Conservation (phyloP, 1,140 invertebrate species). For the Cylas formicarius region DNA sequence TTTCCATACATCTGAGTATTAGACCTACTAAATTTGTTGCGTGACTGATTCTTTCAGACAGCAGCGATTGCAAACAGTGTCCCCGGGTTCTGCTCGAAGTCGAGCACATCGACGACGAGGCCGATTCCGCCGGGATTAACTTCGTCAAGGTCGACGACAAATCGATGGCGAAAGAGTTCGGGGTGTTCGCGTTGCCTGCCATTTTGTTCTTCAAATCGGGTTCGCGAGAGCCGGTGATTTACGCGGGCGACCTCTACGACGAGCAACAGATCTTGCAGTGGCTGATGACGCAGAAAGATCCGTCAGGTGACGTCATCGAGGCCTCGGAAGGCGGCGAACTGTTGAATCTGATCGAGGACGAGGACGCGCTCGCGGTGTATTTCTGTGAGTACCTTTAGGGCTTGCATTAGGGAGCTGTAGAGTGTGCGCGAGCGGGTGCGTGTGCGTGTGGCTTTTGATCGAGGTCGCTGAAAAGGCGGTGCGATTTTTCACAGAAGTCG, state of each 20-base stretch:
- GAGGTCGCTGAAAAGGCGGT: too few relatives aligned
- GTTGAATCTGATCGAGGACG: constrained; percentile 70
- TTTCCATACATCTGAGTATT: too few relatives aligned
- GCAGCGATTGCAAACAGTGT: constrained; percentile 91
- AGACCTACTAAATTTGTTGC: not conserved
- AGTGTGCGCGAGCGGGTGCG: too few relatives aligned
- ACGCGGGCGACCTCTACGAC: constrained; percentile 85
- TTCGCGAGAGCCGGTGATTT: constrained; percentile 86
- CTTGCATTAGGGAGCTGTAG: too few relatives aligned
- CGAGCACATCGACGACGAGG: constrained; percentile 90
- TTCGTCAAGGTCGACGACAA: constrained; percentile 90
- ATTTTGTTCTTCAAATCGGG: constrained; percentile 84
- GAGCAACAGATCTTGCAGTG: constrained; percentile 83
- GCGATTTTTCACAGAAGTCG: too few relatives aligned
- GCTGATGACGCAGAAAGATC: constrained; percentile 85
- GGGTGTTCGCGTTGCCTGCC: constrained; percentile 81
- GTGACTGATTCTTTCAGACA: constrained; percentile 63
- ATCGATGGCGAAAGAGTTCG: constrained; percentile 71
- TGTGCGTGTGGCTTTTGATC: too few relatives aligned
- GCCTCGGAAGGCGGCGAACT: constrained; percentile 77
- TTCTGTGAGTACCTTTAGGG: constrained; percentile 94
- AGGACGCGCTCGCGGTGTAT: constrained; percentile 79
- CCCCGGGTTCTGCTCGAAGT: constrained; percentile 79
- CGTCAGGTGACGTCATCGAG: constrained; percentile 83
- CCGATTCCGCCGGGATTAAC: constrained; percentile 85